A percentile compares a stretch with the other conserved stretches of the same genome.
These are phyloP conservation scores for Pipra filicauda DNA, from an alignment of 2,113 vertebrate species.

Conservation along the genomic window DNA sequence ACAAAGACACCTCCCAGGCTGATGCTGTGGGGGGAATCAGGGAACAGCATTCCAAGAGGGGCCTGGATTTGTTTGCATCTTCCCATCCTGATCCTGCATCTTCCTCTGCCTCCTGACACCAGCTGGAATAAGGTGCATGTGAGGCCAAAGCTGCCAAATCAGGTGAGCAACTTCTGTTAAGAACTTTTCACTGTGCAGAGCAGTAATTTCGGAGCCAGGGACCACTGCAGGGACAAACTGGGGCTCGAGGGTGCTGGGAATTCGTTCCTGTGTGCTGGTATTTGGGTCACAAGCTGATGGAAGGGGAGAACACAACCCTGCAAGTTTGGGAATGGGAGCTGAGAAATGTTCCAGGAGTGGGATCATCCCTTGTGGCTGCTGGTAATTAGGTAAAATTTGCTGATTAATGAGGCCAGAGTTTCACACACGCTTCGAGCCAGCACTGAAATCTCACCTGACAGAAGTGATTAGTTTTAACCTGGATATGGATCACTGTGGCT, in stretches of 20 bases:
- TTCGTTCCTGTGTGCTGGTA: background rate
- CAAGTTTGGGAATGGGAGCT: background rate
- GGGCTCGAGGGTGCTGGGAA: background rate
- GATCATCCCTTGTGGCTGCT: slow-evolving; percentile 44
- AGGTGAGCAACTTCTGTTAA: background rate
- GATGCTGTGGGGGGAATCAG: background rate
- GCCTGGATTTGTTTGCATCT: background rate
- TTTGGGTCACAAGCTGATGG: slow-evolving; percentile 39
- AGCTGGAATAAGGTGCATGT: background rate
- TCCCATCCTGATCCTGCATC: background rate
- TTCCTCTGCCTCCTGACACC: background rate
- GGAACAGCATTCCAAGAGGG: background rate
- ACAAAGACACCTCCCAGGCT: background rate
- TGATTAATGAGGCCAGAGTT: slow-evolving; percentile 38
- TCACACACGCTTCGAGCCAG: background rate
- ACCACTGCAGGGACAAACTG: background rate
- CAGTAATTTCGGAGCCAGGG: background rate
- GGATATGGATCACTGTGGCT: background rate
- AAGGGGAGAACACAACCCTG: background rate
- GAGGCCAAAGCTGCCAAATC: background rate
- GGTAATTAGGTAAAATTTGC: slow-evolving; percentile 44
- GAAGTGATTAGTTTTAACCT: slow-evolving; percentile 40
- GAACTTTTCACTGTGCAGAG: background rate
- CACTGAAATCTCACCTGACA: slow-evolving; percentile 9
- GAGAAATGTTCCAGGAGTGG: background rate